Percentiles rank a stretch among this genome's conserved stretches.
Evolutionary conservation across 2,797 vertebrate genomes (phyloP).

Genomic region (Chaetodon trifasciatus): DNA sequence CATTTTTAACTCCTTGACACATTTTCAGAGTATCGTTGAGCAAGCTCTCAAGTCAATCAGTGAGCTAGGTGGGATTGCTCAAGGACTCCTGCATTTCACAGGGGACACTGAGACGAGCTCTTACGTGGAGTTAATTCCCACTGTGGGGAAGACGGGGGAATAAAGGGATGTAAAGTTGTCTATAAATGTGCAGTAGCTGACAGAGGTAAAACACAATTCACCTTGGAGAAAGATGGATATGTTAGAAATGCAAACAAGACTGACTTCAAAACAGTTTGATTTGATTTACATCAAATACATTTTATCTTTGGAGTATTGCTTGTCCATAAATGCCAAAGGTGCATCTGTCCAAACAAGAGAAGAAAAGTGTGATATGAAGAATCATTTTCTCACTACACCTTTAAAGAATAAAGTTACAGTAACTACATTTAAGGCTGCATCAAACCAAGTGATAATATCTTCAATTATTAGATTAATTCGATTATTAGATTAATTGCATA

Average conservation of each 20-base stretch:
- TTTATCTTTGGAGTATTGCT: no score
- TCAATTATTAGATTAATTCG: neutral
- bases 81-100: constrained; percentile 2
- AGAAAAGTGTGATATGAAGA: neutral
- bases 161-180: neutral
- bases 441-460: neutral
- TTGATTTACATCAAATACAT: neutral
- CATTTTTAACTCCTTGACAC: constrained; percentile 5
- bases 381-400: neutral
- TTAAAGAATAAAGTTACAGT: neutral
- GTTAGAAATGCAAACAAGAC: neutral
- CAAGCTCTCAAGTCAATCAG: neutral
- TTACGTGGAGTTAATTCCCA: constrained; percentile 9
- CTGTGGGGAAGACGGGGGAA: neutral
- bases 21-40: neutral
- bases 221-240: neutral
- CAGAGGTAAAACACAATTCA: neutral
- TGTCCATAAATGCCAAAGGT: neutral
- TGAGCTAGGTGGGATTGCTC: neutral
- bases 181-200: neutral
- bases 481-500: neutral
- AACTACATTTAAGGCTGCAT: neutral
- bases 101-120: neutral
- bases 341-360: neutral
- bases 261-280: neutral